phyloP scores from a whole-genome alignment of 1,140 invertebrate genomes.

The Apis dorsata region DNA sequence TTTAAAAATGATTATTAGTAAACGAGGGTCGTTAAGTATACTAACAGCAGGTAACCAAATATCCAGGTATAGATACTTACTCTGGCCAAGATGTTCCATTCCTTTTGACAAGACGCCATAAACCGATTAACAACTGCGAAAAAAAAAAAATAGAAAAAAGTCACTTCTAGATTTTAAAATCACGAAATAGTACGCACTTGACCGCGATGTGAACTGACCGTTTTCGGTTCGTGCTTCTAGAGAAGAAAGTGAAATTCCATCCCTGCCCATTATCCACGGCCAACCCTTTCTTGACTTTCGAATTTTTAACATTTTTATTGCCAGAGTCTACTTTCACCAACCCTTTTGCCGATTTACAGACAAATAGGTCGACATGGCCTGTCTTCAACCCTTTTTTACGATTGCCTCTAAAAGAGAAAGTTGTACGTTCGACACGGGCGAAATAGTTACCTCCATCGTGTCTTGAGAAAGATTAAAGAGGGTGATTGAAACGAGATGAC shows the following conservation, averaged over 20 bases:
- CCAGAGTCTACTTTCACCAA: conserved; percentile 67
- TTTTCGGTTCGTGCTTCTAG: conserved; percentile 6
- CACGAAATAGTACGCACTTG: conserved; percentile 31
- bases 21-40: background rate
- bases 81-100: too few species aligned
- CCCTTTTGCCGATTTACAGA: conserved; percentile 59
- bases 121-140: conserved; percentile 63
- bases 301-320: conserved; percentile 69
- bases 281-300: conserved; percentile 75
- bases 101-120: conserved; percentile 70
- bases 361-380: conserved; percentile 8
- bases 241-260: conserved; percentile 70
- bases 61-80: background rate
- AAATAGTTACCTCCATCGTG: background rate
- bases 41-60: background rate
- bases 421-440: conserved; percentile 24
- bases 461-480: background rate
- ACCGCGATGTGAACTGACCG: conserved; percentile 58
- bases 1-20: conserved; percentile 1
- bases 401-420: conserved; percentile 70
- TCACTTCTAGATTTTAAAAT: background rate
- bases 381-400: conserved; percentile 72
- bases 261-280: conserved; percentile 32
- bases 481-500: background rate
- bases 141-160: background rate